These are phyloP conservation scores for Calosoma granatense DNA, from an alignment of 1,140 invertebrate genomes.

Conservation along the genomic window DNA sequence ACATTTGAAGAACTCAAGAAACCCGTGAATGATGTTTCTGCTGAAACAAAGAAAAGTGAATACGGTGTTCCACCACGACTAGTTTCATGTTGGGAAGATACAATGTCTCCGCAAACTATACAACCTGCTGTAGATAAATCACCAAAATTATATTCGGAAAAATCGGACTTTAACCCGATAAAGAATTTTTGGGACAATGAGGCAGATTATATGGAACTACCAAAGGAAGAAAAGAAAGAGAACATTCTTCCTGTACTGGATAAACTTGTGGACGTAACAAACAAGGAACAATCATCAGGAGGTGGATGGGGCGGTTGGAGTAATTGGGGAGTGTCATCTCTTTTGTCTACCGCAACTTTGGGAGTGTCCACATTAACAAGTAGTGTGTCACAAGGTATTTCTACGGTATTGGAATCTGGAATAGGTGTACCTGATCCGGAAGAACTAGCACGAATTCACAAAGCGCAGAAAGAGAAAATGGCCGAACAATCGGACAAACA, in stretches of 20 bases:
- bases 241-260: not conserved
- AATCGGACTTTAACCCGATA: conserved; percentile 16
- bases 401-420: conserved; percentile 61
- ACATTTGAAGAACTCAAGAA: not conserved
- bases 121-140: not conserved
- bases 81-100: conserved; percentile 20
- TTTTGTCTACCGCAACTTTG: conserved; percentile 60
- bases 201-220: conserved; percentile 22
- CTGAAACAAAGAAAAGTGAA: conserved; percentile 7
- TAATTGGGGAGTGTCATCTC: conserved; percentile 57
- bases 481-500: conserved; percentile 12
- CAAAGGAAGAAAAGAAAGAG: not conserved
- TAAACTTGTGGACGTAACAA: not conserved
- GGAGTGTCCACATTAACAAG: conserved; percentile 57
- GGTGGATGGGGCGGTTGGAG: conserved; percentile 42
- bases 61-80: conserved; percentile 18
- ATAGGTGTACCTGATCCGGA: conserved; percentile 68
- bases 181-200: conserved; percentile 30
- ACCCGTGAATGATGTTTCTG: not conserved
- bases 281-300: conserved; percentile 14
- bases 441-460: conserved; percentile 49
- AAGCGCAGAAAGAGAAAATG: conserved; percentile 25
- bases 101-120: not conserved
- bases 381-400: conserved; percentile 66
- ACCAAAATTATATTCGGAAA: conserved; percentile 7